phyloP scores from a whole-genome alignment of 2,888 invertebrate species.

The Silvanus unidentatus region DNA sequence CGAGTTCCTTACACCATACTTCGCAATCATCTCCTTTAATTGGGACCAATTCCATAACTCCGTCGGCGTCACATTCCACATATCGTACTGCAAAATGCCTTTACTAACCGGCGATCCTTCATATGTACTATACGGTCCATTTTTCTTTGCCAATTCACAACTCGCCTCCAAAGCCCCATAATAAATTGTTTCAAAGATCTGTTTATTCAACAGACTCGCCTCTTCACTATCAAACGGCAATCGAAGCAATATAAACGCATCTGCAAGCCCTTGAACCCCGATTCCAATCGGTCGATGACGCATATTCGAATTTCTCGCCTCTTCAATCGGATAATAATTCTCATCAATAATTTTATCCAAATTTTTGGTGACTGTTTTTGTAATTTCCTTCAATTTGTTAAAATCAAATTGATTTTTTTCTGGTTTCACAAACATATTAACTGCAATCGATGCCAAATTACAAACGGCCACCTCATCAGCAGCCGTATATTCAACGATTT shows the following conservation, averaged over 20 bases:
- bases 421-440: constrained; percentile 86
- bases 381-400: constrained; percentile 74
- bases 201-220: constrained; percentile 80
- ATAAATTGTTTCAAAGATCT: constrained; percentile 98
- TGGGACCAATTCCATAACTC: constrained; percentile 83
- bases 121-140: constrained; percentile 88
- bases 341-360: constrained; percentile 96
- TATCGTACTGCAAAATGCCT: constrained; percentile 94
- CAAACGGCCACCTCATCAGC: constrained; percentile 95
- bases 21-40: constrained; percentile 77
- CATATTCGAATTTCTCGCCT: constrained; percentile 82
- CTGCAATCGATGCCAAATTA: constrained; percentile 93
- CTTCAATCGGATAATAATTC: constrained; percentile 90
- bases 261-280: constrained; percentile 96
- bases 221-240: constrained; percentile 86
- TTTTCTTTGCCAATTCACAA: constrained; percentile 81
- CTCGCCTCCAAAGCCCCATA: constrained; percentile 95
- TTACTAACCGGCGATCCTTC: constrained; percentile 88
- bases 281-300: constrained; percentile 83
- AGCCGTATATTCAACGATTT: constrained; percentile 92
- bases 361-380: constrained; percentile 84
- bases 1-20: constrained; percentile 89
- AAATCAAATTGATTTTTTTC: constrained; percentile 80
- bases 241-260: constrained; percentile 91
- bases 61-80: constrained; percentile 90